Conservation (phyloP, 2,113 vertebrate genomes). For the Mesitornis unicolor region DNA sequence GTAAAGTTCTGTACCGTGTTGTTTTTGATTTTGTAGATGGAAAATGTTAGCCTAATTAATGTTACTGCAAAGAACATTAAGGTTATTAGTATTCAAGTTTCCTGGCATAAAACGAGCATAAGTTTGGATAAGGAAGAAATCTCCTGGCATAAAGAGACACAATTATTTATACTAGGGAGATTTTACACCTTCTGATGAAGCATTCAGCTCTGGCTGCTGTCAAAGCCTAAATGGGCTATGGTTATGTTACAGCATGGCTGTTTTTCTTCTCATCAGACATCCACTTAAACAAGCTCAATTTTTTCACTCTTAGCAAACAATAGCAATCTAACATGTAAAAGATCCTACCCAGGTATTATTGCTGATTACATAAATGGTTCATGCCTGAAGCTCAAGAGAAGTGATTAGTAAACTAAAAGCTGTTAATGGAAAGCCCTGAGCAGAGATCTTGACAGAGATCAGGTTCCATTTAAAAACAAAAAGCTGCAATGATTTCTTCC, state of each 20-base stretch:
- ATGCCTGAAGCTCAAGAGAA: background rate
- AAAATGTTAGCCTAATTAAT: conserved; percentile 20
- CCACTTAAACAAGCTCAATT: background rate
- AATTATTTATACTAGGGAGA: background rate
- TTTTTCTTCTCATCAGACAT: background rate
- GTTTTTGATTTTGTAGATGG: background rate
- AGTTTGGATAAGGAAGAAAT: conserved; percentile 4
- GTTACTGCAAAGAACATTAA: conserved; percentile 2
- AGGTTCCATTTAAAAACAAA: conserved; percentile 37
- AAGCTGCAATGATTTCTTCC: background rate
- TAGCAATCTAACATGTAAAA: conserved; percentile 6
- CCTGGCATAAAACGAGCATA: background rate
- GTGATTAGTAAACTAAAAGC: conserved; percentile 6
- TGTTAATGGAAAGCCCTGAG: conserved; percentile 6
- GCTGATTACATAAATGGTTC: conserved; percentile 23
- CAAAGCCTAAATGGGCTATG: background rate
- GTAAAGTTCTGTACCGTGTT: background rate
- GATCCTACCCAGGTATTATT: background rate
- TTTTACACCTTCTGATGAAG: conserved; percentile 6
- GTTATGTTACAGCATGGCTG: background rate
- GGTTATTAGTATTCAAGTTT: background rate
- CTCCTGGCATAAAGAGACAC: background rate
- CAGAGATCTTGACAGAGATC: conserved; percentile 6
- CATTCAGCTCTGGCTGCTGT: background rate
- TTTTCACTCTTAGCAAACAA: conserved; percentile 3